A percentile compares a stretch with the other conserved stretches of the same genome.
Conservation (phyloP, 2,797 vertebrate species). For the Enteromius treurensis region DNA sequence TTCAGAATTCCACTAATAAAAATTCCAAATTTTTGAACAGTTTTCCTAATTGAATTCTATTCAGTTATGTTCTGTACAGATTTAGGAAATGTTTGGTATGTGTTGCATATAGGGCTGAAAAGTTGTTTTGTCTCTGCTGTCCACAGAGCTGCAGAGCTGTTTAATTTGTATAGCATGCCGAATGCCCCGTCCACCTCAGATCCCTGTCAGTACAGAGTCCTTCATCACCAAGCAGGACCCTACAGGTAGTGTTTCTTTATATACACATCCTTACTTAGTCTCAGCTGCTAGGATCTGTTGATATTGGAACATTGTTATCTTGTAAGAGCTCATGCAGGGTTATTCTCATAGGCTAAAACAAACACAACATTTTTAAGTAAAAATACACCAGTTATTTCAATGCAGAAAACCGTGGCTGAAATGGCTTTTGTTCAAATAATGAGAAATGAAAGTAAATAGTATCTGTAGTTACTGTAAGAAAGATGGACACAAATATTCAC, state of each 20-base stretch:
- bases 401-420: background rate
- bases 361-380: background rate
- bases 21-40: background rate
- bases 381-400: background rate
- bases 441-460: background rate
- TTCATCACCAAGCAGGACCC: conserved; percentile 97
- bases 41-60: background rate
- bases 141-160: conserved; percentile 90
- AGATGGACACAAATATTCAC: background rate
- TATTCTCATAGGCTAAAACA: background rate
- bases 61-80: background rate
- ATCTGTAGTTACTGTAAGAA: background rate
- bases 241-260: conserved; percentile 79
- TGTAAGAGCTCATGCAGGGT: background rate
- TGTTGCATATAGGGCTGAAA: background rate
- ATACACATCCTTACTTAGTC: conserved; percentile 20
- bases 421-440: background rate
- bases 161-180: conserved; percentile 93
- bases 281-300: background rate
- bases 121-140: background rate
- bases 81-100: background rate
- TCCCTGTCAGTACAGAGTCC: conserved; percentile 84
- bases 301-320: background rate
- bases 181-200: conserved; percentile 81
- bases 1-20: background rate